Evolutionary conservation across 1,140 invertebrate species (phyloP).

Genomic region (Euglossa dilemma): DNA sequence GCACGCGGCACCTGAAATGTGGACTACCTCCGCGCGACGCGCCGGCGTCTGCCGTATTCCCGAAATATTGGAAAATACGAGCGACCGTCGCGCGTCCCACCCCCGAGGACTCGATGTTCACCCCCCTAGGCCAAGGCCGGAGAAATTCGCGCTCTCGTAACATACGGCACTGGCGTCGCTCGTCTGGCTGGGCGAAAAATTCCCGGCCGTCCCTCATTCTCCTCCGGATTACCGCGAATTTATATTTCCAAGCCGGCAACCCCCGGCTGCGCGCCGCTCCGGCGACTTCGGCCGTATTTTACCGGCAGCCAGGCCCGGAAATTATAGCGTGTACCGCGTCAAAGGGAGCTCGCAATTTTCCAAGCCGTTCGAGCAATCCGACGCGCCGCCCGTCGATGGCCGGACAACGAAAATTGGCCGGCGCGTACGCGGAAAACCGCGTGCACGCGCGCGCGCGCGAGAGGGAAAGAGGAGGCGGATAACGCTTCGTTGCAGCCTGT

Average conservation of each 20-base stretch:
- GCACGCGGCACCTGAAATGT: slow-evolving; percentile 27
- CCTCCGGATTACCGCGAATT: slow-evolving; percentile 30
- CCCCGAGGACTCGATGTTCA: not conserved
- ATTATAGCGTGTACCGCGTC: slow-evolving; percentile 21
- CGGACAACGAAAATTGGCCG: slow-evolving; percentile 12
- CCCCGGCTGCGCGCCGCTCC: not conserved
- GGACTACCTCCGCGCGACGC: slow-evolving; percentile 12
- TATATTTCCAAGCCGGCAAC: slow-evolving; percentile 1
- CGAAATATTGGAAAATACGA: slow-evolving; percentile 44
- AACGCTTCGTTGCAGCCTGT: slow-evolving; percentile 50
- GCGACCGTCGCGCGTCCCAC: too few species aligned
- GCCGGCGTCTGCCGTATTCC: slow-evolving; percentile 32
- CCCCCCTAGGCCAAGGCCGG: not conserved
- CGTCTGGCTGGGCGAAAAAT: slow-evolving; percentile 16
- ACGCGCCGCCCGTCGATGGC: not conserved
- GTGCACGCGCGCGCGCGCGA: not conserved
- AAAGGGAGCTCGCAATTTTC: slow-evolving; percentile 14
- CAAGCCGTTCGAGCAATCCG: not conserved
- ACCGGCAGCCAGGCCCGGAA: not conserved
- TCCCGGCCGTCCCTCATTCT: not conserved
- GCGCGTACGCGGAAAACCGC: slow-evolving; percentile 26
- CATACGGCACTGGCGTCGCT: slow-evolving; percentile 19
- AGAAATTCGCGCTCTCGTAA: slow-evolving; percentile 31
- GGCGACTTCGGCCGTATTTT: slow-evolving; percentile 13
- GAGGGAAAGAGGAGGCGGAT: not conserved